These are phyloP conservation scores for Bombus waltoni DNA, from an alignment of 1,140 invertebrate genomes.

Conservation along the genomic window DNA sequence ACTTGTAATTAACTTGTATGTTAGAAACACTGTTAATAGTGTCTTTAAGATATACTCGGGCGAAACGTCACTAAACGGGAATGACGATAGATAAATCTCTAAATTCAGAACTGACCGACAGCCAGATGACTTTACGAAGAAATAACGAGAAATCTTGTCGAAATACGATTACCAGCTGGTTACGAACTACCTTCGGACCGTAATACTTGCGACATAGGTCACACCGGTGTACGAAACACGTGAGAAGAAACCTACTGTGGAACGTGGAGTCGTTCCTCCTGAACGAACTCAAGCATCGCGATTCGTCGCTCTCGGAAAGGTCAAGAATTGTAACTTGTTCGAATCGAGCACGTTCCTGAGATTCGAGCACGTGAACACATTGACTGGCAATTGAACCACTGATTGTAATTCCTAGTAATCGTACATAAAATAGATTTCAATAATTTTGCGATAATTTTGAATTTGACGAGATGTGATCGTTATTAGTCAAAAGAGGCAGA, in stretches of 20 bases:
- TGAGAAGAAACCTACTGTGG: conserved; percentile 66
- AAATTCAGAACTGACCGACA: no score
- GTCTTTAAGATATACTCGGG: no score
- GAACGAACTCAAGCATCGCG: conserved; percentile 67
- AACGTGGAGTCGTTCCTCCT: conserved; percentile 58
- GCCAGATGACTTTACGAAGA: neutral
- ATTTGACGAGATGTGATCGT: neutral
- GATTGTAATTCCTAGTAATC: no score
- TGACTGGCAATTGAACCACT: no score
- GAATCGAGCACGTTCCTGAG: neutral
- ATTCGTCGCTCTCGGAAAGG: conserved; percentile 65
- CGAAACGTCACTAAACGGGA: no score
- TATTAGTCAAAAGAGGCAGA: no score
- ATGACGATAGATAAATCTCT: no score
- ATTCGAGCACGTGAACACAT: no score
- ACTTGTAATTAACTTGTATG: no score
- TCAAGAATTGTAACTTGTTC: conserved; percentile 60
- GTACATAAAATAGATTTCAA: neutral
- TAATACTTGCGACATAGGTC: conserved; percentile 72
- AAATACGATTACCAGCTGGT: conserved; percentile 39
- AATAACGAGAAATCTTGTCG: conserved; percentile 15
- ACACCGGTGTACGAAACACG: conserved; percentile 61
- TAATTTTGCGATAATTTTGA: neutral
- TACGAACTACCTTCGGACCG: conserved; percentile 5
- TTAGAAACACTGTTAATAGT: no score